phyloP scores from a whole-genome alignment of 2,113 vertebrate genomes.

The Eptatretus burgeri region DNA sequence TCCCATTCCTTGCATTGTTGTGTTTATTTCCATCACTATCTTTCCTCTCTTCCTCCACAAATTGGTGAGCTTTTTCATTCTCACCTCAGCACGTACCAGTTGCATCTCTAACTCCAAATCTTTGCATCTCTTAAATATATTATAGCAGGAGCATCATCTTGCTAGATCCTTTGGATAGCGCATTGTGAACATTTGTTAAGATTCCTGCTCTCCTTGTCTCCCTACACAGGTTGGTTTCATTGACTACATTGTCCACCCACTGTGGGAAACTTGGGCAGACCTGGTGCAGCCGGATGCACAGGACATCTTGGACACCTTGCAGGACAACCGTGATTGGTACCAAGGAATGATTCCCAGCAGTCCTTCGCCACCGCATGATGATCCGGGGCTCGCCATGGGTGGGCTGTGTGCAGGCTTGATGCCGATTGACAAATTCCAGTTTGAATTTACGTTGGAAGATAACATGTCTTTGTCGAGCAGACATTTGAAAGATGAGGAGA shows the following conservation, averaged over 20 bases:
- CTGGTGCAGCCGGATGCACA: slow-evolving; percentile 88
- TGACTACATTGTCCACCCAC: slow-evolving; percentile 90
- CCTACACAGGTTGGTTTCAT: slow-evolving; percentile 68
- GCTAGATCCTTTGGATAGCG: neutral
- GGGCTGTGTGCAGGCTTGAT: slow-evolving; percentile 14
- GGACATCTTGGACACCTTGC: slow-evolving; percentile 82
- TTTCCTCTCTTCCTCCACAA: neutral
- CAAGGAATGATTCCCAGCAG: slow-evolving; percentile 99
- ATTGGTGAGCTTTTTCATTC: neutral
- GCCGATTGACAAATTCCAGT: slow-evolving; percentile 38
- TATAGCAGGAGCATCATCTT: neutral
- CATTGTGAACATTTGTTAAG: neutral
- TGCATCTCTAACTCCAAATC: too few relatives aligned
- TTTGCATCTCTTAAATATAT: neutral
- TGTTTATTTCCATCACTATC: neutral
- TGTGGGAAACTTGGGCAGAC: slow-evolving; percentile 98
- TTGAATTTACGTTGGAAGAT: slow-evolving; percentile 84
- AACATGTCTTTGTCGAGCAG: slow-evolving; percentile 46
- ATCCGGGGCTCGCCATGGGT: slow-evolving; percentile 45
- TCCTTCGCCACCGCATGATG: slow-evolving; percentile 58
- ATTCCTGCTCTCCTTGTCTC: slow-evolving; percentile 1
- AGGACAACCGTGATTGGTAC: slow-evolving; percentile 98
- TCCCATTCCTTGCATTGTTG: neutral
- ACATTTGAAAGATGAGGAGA: neutral
- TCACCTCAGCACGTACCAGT: neutral